phyloP scores from a whole-genome alignment of 2,888 invertebrate species.

The Schrankia costaestrigalis region DNA sequence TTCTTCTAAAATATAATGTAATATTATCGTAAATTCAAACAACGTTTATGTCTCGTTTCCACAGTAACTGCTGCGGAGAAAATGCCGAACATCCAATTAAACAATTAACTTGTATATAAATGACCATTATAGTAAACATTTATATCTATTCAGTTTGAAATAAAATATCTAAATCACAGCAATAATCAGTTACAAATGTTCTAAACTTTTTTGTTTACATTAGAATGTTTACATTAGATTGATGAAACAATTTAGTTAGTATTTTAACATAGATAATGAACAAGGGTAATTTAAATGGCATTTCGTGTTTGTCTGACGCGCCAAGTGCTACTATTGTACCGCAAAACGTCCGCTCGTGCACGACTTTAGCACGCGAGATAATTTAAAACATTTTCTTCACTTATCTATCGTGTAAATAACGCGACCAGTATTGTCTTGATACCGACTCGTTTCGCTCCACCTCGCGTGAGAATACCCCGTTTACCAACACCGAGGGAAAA shows the following conservation, averaged over 20 bases:
- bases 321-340: conserved; percentile 30
- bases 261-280: conserved; percentile 32
- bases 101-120: conserved; percentile 9
- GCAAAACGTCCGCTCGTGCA: conserved; percentile 34
- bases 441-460: conserved; percentile 50
- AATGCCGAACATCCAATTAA: conserved; percentile 3
- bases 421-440: conserved; percentile 57
- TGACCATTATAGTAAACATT: background rate
- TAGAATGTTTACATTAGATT: too few relatives aligned
- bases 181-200: too few relatives aligned
- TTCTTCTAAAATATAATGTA: too few relatives aligned
- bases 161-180: too few relatives aligned
- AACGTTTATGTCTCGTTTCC: too few relatives aligned
- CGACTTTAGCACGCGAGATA: conserved; percentile 50
- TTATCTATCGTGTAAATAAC: conserved; percentile 66
- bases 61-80: conserved; percentile 3
- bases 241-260: too few relatives aligned
- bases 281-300: conserved; percentile 32
- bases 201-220: too few relatives aligned
- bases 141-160: too few relatives aligned
- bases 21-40: too few relatives aligned
- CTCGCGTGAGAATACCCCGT: conserved; percentile 65
- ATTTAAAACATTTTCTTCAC: conserved; percentile 62
- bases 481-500: conserved; percentile 49
- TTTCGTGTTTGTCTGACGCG: conserved; percentile 40